These are phyloP conservation scores for Colletes collaris DNA, from an alignment of 2,888 invertebrate species.

Conservation along the genomic window DNA sequence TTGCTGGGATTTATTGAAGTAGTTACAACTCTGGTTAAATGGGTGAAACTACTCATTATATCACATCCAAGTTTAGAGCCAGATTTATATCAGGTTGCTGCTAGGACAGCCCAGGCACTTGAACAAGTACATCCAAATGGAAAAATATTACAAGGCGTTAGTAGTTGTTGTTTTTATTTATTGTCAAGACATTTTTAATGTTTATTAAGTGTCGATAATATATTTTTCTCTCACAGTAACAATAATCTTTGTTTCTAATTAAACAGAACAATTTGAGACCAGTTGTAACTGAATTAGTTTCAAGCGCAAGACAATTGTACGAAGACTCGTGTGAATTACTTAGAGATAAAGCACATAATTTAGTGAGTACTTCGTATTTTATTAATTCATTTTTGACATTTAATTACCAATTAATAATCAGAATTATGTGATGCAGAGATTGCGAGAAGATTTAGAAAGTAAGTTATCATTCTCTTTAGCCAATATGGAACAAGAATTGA, in stretches of 20 bases:
- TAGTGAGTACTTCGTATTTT: conserved; percentile 80
- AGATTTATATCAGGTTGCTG: conserved; percentile 90
- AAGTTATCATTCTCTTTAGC: conserved; percentile 88
- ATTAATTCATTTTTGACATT: conserved; percentile 9
- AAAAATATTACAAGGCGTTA: conserved; percentile 89
- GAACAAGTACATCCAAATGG: conserved; percentile 93
- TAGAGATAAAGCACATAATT: conserved; percentile 87
- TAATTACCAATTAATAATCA: conserved; percentile 8
- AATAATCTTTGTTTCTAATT: not conserved
- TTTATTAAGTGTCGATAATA: not conserved
- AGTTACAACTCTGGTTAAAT: conserved; percentile 93
- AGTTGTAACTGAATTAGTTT: conserved; percentile 90
- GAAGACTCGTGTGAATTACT: conserved; percentile 89
- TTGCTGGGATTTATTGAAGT: conserved; percentile 93
- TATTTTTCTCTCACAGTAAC: too few species aligned
- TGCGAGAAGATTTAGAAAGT: conserved; percentile 88
- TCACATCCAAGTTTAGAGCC: conserved; percentile 88
- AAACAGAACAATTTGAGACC: conserved; percentile 87
- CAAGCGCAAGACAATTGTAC: conserved; percentile 87
- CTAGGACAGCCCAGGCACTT: conserved; percentile 88
- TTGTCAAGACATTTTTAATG: not conserved
- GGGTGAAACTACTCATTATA: conserved; percentile 88
- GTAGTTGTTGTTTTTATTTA: conserved; percentile 45
- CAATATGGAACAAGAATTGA: conserved; percentile 89
- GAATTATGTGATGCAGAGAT: conserved; percentile 80